These are phyloP conservation scores for Lycia hirtaria DNA, from an alignment of 2,888 invertebrate species.

Conservation along the genomic window DNA sequence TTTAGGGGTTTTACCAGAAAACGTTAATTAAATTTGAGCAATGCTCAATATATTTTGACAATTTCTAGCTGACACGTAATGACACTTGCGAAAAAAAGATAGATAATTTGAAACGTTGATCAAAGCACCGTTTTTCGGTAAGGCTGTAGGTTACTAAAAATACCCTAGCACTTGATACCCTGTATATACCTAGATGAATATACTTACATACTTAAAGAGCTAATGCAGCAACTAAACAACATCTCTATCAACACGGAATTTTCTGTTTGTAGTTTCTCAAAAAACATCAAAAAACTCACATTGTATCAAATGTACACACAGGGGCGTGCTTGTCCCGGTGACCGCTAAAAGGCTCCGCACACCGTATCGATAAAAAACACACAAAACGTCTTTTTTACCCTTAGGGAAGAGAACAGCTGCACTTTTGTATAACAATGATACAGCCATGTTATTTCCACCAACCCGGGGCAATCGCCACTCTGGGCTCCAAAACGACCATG, in stretches of 20 bases:
- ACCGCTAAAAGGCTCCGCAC: conserved; percentile 76
- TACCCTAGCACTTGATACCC: too few species aligned
- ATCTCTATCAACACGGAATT: neutral
- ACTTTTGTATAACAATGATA: conserved; percentile 83
- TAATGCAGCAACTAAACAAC: neutral
- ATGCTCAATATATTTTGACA: too few species aligned
- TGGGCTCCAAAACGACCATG: conserved; percentile 57
- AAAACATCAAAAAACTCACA: conserved; percentile 46
- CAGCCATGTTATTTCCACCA: conserved; percentile 77
- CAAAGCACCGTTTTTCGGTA: too few species aligned
- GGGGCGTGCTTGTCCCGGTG: conserved; percentile 72
- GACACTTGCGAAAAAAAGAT: too few species aligned
- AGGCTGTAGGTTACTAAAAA: too few species aligned
- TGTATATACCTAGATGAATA: too few species aligned
- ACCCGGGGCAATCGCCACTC: conserved; percentile 77
- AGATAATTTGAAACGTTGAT: too few species aligned
- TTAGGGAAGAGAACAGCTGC: conserved; percentile 82
- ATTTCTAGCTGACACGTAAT: too few species aligned
- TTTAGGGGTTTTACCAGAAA: too few species aligned
- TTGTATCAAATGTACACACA: conserved; percentile 60
- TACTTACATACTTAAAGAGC: too few species aligned
- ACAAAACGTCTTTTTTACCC: conserved; percentile 83
- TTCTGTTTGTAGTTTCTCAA: conserved; percentile 18
- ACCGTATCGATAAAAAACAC: conserved; percentile 67
- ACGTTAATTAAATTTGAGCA: too few species aligned